Evolutionary conservation across 2,888 invertebrate species (phyloP).

Genomic region (Lacanobia wlatinum): DNA sequence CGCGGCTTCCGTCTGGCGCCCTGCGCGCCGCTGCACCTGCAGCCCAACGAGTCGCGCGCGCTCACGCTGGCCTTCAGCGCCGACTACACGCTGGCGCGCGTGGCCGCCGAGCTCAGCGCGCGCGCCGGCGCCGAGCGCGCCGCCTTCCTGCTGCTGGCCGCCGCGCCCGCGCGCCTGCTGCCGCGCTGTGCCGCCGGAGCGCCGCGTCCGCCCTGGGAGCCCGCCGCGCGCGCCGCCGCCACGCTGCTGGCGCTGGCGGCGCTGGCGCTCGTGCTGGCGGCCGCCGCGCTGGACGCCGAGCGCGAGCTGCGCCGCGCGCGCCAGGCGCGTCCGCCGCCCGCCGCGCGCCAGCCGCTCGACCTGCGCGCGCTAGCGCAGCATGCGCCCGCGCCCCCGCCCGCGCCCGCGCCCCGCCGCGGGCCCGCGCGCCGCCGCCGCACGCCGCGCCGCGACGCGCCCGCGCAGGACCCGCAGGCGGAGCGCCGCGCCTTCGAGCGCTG

Average conservation of each 20-base stretch:
- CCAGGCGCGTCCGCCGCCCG: slow-evolving; percentile 84
- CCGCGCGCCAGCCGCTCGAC: slow-evolving; percentile 78
- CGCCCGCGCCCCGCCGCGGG: slow-evolving; percentile 47
- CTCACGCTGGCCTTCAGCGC: slow-evolving; percentile 77
- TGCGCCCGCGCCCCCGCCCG: slow-evolving; percentile 57
- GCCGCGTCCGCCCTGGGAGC: slow-evolving; percentile 81
- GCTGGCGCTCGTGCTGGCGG: slow-evolving; percentile 77
- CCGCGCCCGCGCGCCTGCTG: slow-evolving; percentile 75
- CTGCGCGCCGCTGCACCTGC: slow-evolving; percentile 79
- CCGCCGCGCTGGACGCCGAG: slow-evolving; percentile 73
- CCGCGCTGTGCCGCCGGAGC: slow-evolving; percentile 70
- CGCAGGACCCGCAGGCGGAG: slow-evolving; percentile 77
- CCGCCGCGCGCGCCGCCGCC: slow-evolving; percentile 69
- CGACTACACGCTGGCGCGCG: slow-evolving; percentile 81
- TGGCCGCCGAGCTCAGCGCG: slow-evolving; percentile 70
- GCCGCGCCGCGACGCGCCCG: slow-evolving; percentile 64
- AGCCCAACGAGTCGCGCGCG: slow-evolving; percentile 80
- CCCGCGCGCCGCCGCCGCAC: slow-evolving; percentile 66
- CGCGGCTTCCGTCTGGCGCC: slow-evolving; percentile 82
- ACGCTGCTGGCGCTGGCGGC: slow-evolving; percentile 72
- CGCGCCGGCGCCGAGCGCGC: slow-evolving; percentile 70
- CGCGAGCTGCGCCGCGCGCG: slow-evolving; percentile 69
- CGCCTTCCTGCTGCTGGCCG: slow-evolving; percentile 71
- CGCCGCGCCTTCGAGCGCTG: slow-evolving; percentile 83
- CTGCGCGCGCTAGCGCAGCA: slow-evolving; percentile 66